Percentiles rank a stretch among this genome's conserved stretches.
These are phyloP conservation scores for Fissipunctia ypsillon DNA, from an alignment of 2,888 invertebrate genomes.

Conservation along the genomic window DNA sequence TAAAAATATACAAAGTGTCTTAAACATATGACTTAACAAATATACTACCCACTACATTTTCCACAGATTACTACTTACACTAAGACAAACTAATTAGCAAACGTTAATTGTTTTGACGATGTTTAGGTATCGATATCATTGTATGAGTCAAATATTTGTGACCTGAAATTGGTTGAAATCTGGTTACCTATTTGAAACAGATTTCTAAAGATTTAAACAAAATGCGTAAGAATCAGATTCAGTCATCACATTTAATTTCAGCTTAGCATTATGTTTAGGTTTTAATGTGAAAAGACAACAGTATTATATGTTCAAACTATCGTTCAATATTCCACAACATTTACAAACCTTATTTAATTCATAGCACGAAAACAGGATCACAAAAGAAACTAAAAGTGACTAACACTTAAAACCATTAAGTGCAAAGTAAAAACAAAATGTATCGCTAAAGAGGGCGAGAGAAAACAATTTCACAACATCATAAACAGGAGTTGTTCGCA, in stretches of 20 bases:
- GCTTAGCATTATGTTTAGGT: too few species aligned
- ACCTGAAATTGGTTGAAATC: not conserved
- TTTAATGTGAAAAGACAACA: not conserved
- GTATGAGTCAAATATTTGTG: not conserved
- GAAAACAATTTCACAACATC: slow-evolving; percentile 59
- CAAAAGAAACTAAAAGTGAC: slow-evolving; percentile 43
- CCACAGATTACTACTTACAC: too few species aligned
- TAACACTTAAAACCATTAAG: slow-evolving; percentile 56
- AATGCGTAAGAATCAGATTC: not conserved
- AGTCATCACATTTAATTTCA: not conserved
- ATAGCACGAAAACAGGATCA: slow-evolving; percentile 46
- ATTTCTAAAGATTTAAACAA: not conserved
- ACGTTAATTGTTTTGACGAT: too few species aligned
- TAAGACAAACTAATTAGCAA: too few species aligned
- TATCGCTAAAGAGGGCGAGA: slow-evolving; percentile 54
- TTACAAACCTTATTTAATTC: slow-evolving; percentile 35
- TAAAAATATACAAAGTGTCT: too few species aligned
- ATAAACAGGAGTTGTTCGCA: slow-evolving; percentile 57
- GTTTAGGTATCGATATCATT: too few species aligned
- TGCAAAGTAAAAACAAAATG: slow-evolving; percentile 57
- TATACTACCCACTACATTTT: too few species aligned
- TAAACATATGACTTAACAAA: too few species aligned
- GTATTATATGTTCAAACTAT: not conserved
- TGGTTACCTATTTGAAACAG: not conserved
- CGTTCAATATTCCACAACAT: slow-evolving; percentile 11